Evolutionary conservation across 2,797 vertebrate species (phyloP), one percentile per base, ranked within the genome.

Genomic region (Argentina silus): DNA sequence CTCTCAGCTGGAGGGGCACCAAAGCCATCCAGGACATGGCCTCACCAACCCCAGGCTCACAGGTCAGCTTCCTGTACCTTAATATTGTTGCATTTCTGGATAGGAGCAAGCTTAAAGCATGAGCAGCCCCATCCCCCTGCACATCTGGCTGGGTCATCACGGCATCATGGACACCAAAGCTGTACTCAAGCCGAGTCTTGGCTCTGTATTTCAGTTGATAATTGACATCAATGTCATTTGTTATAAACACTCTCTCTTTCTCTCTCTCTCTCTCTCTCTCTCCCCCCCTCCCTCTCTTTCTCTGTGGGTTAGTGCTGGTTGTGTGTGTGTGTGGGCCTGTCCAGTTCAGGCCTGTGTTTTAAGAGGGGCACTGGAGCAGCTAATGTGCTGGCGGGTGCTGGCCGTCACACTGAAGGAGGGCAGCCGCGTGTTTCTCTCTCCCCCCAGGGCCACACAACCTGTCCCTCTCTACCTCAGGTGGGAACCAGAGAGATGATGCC

Each of bases 381-480:
- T 86, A 89, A 89, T 88, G 53, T 87, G 86, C 85, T 84, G 76
- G 83, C 76, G 75, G 85, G 79, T 83, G 75, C 80, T 84, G 78
- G 83, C 81, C 65, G 23, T 85, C 78, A 78, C 63, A 80, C 77
- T 82, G 83, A 85, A 83, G 78, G 60, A 27, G 78, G 72, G 70
- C 80, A 85, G 75, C 85, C 79, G 77, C 81, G 77, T 71, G 78
- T 81, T 76, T 86, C 77, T 72, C 67, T 80, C 76, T 83, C 76
- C 74, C 78, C 70, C 71, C 47, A 71, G 79, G 86, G 85, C 78
- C 77, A 81, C 74, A 83, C 85, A 89, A 89, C 86, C 87, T 88
- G 86, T 86, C 84, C 75, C 75, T 88, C 85, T 86, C 74, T 85
- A 53, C 15, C 6, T 6, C 51, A 53, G 51, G 15, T n/a, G 15